These are phyloP conservation scores for Cricetomys ansorgei DNA, from an alignment of 2,113 vertebrate genomes.

Conservation along the genomic window DNA sequence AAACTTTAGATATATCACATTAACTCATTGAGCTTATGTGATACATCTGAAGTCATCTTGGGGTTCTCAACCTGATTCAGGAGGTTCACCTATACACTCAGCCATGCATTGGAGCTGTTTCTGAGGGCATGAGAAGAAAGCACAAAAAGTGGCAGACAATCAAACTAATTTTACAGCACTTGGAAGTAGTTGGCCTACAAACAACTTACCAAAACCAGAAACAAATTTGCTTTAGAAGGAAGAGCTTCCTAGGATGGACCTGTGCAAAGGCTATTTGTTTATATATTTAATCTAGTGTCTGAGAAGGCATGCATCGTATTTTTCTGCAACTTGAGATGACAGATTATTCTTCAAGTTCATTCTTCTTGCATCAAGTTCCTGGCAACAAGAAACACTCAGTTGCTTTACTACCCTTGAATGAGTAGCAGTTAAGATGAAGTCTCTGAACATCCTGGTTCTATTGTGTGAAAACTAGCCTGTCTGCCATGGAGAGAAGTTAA, in stretches of 20 bases:
- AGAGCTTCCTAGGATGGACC: neutral
- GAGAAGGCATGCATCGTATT: neutral
- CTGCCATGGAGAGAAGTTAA: neutral
- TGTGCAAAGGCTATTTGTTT: neutral
- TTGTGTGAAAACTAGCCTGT: neutral
- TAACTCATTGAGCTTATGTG: neutral
- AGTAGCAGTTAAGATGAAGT: neutral
- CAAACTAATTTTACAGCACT: neutral
- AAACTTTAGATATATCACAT: too few relatives aligned
- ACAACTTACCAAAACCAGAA: neutral
- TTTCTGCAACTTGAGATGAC: slow-evolving; percentile 1
- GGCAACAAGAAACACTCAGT: neutral
- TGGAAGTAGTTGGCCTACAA: neutral
- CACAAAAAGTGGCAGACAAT: neutral
- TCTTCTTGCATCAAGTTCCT: slow-evolving; percentile 7
- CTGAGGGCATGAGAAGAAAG: neutral
- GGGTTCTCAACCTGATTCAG: neutral
- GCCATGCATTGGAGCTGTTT: neutral
- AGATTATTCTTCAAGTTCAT: neutral
- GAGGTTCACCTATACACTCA: neutral
- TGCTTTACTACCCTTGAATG: neutral
- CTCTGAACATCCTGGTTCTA: neutral
- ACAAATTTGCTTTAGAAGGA: neutral
- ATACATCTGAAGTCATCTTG: neutral
- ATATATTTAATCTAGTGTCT: neutral